Base-by-base conservation (phyloP, 2,113 vertebrate genomes). In the Penelope pileata region DNA sequence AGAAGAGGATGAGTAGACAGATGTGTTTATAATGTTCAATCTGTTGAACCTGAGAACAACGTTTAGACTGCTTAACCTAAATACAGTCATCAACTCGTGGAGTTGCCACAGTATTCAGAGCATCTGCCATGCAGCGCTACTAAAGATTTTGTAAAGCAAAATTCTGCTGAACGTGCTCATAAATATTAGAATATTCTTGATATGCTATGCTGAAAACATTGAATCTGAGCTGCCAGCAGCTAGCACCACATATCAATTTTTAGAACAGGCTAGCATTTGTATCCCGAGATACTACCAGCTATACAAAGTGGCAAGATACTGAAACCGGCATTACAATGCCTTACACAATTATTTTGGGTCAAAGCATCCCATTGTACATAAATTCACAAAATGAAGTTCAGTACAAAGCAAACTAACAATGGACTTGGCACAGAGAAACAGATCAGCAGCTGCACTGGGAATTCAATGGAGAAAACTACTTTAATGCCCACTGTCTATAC, bases 161-260 rank as follows among this genome's bases (percentile, higher is more conserved):
- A 68, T 88, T 93, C 87, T 86, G 78, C 87, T 95, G 93, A 94
- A 94, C 83, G 82, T 59, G 54, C 87, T 96, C 68, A 97, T 93
- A 95, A 94, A 96, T 95, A 96, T 96, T 93, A 91, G 91, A 95
- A 93, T 91, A 94, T 89, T 91, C 72, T 70, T 90, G 87, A 95
- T 59, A 67, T 24, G 68, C 87, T 83, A 77, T 13, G 19, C 75
- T 59, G 82, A 91, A 95, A 96, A 91, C 85, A 96, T 58, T 94
- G 90, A 85, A 83, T 91, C 82, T 68, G 82, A 88, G 91, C 82
- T 83, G 79, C 0, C 1, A 95, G 82, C 87, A 90, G 63, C 82
- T 29, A 73, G 85, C 7, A 2, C 30, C 88, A 91, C 91, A 94
- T 95, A 94, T 47, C 29, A 94, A 95, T 95, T 95, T 85, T 66